These are phyloP conservation scores for Gyrodactylus bullatarudis DNA, from an alignment of 1,140 invertebrate species.

Conservation along the genomic window DNA sequence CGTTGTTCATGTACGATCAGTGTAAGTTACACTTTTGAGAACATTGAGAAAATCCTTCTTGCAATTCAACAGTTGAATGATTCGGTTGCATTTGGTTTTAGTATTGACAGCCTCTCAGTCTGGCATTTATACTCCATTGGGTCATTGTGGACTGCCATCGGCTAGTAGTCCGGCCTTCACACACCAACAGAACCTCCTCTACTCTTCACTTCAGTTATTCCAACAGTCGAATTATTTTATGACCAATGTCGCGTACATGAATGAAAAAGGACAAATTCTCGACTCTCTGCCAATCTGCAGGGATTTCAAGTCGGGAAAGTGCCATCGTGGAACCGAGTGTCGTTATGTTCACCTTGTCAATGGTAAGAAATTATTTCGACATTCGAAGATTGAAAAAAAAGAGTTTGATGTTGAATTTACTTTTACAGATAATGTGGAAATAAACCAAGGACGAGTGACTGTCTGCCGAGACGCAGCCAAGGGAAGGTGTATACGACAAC, in stretches of 20 bases:
- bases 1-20: too few species aligned
- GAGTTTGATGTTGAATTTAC: constrained; percentile 4
- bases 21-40: too few species aligned
- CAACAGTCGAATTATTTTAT: neutral
- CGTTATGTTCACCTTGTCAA: constrained; percentile 72
- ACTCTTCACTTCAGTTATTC: neutral
- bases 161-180: too few species aligned
- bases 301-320: constrained; percentile 84
- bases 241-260: neutral
- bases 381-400: neutral
- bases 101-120: too few species aligned
- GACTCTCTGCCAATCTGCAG: constrained; percentile 94
- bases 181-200: neutral
- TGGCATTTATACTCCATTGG: too few species aligned
- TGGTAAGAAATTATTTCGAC: constrained; percentile 32
- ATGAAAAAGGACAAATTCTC: constrained; percentile 45
- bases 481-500: constrained; percentile 46
- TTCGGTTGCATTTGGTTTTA: too few species aligned
- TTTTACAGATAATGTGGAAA: constrained; percentile 49
- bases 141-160: too few species aligned
- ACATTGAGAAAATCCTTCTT: too few species aligned
- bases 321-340: constrained; percentile 51
- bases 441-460: constrained; percentile 57
- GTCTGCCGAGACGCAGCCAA: constrained; percentile 66
- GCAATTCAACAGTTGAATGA: too few species aligned